phyloP scores from a whole-genome alignment of 1,140 invertebrate genomes.

The Calycopis cecrops region DNA sequence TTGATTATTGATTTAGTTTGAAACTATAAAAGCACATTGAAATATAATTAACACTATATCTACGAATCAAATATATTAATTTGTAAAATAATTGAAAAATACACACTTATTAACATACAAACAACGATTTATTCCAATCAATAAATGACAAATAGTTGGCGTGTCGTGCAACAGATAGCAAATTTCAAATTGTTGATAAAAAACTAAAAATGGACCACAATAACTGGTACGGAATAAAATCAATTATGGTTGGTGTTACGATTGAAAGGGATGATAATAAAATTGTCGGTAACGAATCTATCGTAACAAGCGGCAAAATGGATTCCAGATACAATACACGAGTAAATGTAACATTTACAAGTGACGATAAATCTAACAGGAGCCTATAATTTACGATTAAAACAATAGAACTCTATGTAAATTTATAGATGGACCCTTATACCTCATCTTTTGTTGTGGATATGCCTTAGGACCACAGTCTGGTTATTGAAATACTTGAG shows the following conservation, averaged over 20 bases:
- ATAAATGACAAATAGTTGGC: no score
- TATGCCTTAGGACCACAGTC: constrained; percentile 15
- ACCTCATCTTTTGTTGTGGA: constrained; percentile 18
- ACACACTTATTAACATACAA: no score
- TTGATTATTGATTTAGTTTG: no score
- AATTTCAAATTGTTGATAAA: constrained; percentile 5
- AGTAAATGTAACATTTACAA: constrained; percentile 42
- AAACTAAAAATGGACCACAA: constrained; percentile 13
- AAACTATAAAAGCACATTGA: no score
- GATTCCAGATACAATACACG: constrained; percentile 42
- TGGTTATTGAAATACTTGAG: constrained; percentile 17
- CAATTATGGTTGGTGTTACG: constrained; percentile 25
- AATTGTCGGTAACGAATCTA: constrained; percentile 22
- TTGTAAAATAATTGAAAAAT: no score
- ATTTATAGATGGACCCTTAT: constrained; percentile 35
- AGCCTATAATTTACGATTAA: constrained; percentile 40
- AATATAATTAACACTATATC: no score
- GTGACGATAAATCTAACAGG: constrained; percentile 44
- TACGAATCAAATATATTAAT: no score
- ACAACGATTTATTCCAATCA: no score
- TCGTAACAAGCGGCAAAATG: constrained; percentile 40
- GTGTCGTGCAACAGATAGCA: no score
- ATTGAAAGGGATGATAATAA: constrained; percentile 31
- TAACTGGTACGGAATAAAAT: constrained; percentile 21
- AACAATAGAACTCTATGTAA: constrained; percentile 39